Percentiles rank a stretch among this genome's conserved stretches.
Conservation (phyloP, 2,113 vertebrate species). For the Carollia perspicillata region DNA sequence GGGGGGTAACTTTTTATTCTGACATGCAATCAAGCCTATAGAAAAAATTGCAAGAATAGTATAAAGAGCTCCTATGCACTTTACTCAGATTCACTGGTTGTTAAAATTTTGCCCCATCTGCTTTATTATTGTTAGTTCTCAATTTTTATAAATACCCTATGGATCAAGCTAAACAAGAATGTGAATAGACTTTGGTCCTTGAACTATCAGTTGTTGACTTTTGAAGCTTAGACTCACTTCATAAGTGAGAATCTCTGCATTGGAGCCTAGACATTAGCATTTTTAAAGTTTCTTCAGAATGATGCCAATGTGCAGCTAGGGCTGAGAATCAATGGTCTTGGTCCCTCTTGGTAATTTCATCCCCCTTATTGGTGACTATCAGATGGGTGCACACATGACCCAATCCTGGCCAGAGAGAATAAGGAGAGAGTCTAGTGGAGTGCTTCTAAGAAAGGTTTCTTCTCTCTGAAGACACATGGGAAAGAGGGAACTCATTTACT, state of each 20-base stretch:
- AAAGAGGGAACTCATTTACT: background rate
- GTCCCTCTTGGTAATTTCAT: background rate
- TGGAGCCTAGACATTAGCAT: background rate
- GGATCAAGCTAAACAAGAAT: background rate
- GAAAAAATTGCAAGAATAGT: background rate
- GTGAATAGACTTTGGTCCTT: background rate
- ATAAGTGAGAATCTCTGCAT: background rate
- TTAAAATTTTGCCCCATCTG: background rate
- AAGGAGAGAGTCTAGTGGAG: too few relatives aligned
- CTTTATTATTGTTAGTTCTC: background rate
- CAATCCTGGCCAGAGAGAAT: background rate
- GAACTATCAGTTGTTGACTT: background rate
- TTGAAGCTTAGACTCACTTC: background rate
- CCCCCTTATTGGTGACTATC: background rate
- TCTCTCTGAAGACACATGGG: background rate
- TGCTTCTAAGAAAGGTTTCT: background rate
- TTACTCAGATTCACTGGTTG: background rate
- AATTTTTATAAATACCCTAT: background rate
- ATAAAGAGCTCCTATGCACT: background rate
- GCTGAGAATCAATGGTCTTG: background rate
- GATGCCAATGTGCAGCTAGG: too few relatives aligned
- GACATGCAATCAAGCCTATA: background rate
- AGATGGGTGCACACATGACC: background rate
- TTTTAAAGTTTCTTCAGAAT: background rate
- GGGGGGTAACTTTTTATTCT: background rate